Evolutionary conservation across 2,888 invertebrate species (phyloP).

Genomic region (Cheilosia urbana): DNA sequence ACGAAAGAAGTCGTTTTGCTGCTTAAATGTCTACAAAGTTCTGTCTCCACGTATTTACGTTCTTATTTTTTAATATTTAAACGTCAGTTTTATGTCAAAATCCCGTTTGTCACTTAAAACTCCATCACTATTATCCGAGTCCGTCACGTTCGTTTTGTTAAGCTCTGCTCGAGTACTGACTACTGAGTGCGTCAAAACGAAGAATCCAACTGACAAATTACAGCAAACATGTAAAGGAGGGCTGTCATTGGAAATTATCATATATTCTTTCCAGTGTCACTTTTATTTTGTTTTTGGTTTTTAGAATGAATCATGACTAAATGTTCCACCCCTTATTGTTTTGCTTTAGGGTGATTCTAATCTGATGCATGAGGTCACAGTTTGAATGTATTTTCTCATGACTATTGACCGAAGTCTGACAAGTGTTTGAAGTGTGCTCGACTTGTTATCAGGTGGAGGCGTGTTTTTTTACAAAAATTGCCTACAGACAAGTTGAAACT

Average conservation of each 20-base stretch:
- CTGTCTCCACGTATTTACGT: not conserved
- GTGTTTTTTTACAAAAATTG: not conserved
- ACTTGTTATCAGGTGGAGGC: slow-evolving; percentile 39
- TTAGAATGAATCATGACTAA: slow-evolving; percentile 55
- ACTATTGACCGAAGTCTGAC: slow-evolving; percentile 43
- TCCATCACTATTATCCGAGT: not conserved
- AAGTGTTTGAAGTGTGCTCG: slow-evolving; percentile 45
- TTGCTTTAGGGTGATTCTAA: slow-evolving; percentile 40
- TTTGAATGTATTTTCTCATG: slow-evolving; percentile 4
- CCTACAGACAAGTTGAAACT: not conserved
- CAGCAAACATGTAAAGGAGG: not conserved
- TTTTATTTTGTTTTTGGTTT: slow-evolving; percentile 27
- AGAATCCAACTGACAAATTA: slow-evolving; percentile 29
- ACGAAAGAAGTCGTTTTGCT: not conserved
- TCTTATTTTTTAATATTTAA: too few species aligned
- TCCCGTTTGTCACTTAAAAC: not conserved
- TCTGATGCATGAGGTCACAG: slow-evolving; percentile 19
- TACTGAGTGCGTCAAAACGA: slow-evolving; percentile 25
- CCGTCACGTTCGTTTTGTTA: not conserved
- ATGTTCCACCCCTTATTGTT: slow-evolving; percentile 65
- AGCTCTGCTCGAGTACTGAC: slow-evolving; percentile 17
- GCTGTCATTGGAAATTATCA: slow-evolving; percentile 49
- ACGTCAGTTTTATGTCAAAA: not conserved
- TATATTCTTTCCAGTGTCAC: slow-evolving; percentile 30
- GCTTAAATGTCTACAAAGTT: not conserved